Conservation (phyloP, 1,140 invertebrate species). For the Mercenaria mercenaria region DNA sequence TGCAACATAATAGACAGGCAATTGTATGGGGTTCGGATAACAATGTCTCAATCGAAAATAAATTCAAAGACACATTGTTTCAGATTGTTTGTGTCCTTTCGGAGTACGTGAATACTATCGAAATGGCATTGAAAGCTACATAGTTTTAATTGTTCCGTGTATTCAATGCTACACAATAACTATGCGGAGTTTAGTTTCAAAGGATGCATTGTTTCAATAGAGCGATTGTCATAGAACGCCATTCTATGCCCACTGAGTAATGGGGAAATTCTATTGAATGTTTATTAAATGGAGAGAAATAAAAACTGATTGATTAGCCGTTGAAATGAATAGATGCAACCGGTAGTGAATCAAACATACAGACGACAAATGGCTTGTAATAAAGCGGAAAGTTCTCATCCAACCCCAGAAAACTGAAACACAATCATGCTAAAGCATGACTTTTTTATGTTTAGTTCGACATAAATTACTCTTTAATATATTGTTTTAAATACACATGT, state of each 20-base stretch:
- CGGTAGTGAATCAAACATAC: background rate
- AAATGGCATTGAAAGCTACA: constrained; percentile 48
- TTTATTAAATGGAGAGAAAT: constrained; percentile 34
- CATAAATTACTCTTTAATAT: too few relatives aligned
- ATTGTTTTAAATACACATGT: too few relatives aligned
- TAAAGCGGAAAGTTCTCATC: too few relatives aligned
- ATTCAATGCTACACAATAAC: constrained; percentile 52
- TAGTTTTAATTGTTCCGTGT: constrained; percentile 54
- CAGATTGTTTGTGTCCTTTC: constrained; percentile 46
- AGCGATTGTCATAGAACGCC: background rate
- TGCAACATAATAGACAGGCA: constrained; percentile 36
- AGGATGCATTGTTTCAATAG: constrained; percentile 40
- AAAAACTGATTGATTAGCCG: constrained; percentile 19
- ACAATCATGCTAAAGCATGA: too few relatives aligned
- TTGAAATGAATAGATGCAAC: background rate
- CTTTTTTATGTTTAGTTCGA: too few relatives aligned
- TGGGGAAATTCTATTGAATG: constrained; percentile 30
- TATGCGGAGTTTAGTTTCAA: constrained; percentile 18
- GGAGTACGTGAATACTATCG: constrained; percentile 3
- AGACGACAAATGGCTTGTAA: background rate
- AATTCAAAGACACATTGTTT: constrained; percentile 62
- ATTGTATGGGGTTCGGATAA: constrained; percentile 28
- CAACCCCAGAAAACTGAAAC: too few relatives aligned
- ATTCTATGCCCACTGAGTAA: constrained; percentile 3
- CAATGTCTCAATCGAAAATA: constrained; percentile 61